Percentiles rank a stretch among this genome's conserved stretches.
These are phyloP conservation scores for Ornithoptera priamus DNA, from an alignment of 2,888 invertebrate genomes.

Conservation along the genomic window DNA sequence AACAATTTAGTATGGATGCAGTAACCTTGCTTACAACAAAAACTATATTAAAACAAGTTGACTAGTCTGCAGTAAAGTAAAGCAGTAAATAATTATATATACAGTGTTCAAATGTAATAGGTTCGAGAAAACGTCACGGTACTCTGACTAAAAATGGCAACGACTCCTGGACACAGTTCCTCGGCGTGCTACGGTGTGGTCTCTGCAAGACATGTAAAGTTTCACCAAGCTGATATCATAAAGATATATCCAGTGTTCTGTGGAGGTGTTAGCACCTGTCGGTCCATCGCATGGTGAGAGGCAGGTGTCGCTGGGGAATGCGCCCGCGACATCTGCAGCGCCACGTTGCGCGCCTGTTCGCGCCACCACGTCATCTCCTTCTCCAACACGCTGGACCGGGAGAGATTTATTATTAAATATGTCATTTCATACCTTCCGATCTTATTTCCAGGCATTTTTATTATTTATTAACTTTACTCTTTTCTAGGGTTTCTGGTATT, in stretches of 20 bases:
- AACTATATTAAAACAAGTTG: too few species aligned
- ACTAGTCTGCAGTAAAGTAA: not conserved
- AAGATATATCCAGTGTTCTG: too few species aligned
- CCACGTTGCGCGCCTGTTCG: constrained; percentile 57
- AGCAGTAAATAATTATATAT: not conserved
- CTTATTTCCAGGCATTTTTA: too few species aligned
- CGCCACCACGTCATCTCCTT: constrained; percentile 71
- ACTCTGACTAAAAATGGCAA: constrained; percentile 67
- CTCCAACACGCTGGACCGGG: constrained; percentile 57
- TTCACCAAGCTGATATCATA: too few species aligned
- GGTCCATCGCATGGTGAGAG: constrained; percentile 47
- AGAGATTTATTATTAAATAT: not conserved
- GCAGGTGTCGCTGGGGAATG: constrained; percentile 65
- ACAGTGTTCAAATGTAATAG: not conserved
- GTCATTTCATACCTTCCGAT: too few species aligned
- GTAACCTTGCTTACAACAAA: too few species aligned
- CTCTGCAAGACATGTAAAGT: constrained; percentile 50
- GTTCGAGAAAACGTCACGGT: constrained; percentile 11
- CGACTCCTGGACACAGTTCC: constrained; percentile 69
- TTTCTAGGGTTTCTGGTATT: too few species aligned
- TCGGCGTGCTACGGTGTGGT: constrained; percentile 50
- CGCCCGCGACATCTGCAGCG: constrained; percentile 59
- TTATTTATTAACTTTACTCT: too few species aligned
- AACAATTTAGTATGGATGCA: too few species aligned
- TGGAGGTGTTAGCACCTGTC: constrained; percentile 51